Evolutionary conservation across 2,797 vertebrate genomes (phyloP), one percentile per base, ranked within the genome.

Genomic region (Masticophis lateralis): DNA sequence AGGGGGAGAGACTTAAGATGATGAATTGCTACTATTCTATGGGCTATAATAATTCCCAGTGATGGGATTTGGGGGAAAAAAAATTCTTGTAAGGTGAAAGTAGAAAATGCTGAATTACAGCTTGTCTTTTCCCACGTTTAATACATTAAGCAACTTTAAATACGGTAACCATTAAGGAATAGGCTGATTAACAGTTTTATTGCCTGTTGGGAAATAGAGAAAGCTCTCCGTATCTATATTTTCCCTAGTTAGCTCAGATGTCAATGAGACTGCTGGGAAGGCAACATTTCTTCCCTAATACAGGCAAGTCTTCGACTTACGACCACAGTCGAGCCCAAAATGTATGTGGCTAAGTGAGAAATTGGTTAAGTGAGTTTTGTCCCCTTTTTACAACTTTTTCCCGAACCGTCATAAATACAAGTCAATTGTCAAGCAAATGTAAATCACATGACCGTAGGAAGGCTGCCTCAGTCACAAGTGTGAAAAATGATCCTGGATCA

Each of bases 251-350:
- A 96, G 95, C 94, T 95, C 86, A 94, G 94, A 91, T 92, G 95
- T 94, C 94, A 92, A 51, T n/a, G 87, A 96, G 95, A 96, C 91
- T 94, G 97, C 96, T 96, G 92, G 74, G 55, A 95, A 93, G 95
- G 92, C 91, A 95, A 79, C 20, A 90, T 94, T 96, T 95, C 61
- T 94, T 96, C 93, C 94, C 61, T 94, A 94, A 92, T 61, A 1
- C 60, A 28, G 25, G 25, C 25, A 61, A 27, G 10, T 11, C 10
- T 11, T 60, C 22, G 22, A 10, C 1, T 3, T 2, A 25, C 2
- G 59, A 60, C 59, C 59, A 9, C 22, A 60, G 22, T 0, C 0
- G 59, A 60, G 59, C 8, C 22, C 8, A 60, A 10, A 60, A 60
- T 25, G 7, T 60, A 60, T 60, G 59, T 28, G 27, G 60, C 22